These are phyloP conservation scores for Anoplius nigerrimus DNA, from an alignment of 2,888 invertebrate genomes.

Conservation along the genomic window DNA sequence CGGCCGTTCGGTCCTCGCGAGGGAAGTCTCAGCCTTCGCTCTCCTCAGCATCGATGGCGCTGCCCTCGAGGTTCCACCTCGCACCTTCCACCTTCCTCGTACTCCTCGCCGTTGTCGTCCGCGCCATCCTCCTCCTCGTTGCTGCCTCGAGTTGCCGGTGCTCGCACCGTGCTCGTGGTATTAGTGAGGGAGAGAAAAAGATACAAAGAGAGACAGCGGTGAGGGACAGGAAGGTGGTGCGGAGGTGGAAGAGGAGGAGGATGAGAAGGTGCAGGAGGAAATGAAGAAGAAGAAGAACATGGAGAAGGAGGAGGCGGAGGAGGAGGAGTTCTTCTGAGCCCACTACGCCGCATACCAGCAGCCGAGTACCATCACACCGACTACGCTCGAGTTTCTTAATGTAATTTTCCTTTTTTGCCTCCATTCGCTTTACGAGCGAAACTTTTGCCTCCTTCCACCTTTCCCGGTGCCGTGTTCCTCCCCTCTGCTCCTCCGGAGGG, in stretches of 20 bases:
- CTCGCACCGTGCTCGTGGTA: neutral
- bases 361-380: slow-evolving; percentile 43
- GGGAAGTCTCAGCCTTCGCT: neutral
- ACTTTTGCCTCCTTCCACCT: slow-evolving; percentile 63
- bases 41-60: neutral
- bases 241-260: slow-evolving; percentile 11
- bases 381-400: slow-evolving; percentile 71
- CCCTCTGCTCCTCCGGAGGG: slow-evolving; percentile 4
- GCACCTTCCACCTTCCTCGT: neutral
- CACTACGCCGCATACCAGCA: slow-evolving; percentile 46
- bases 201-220: neutral
- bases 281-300: slow-evolving; percentile 1
- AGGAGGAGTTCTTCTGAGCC: slow-evolving; percentile 20
- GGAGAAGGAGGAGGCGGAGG: slow-evolving; percentile 11
- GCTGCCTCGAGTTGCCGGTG: neutral
- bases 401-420: slow-evolving; percentile 72
- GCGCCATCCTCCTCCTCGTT: neutral
- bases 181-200: neutral
- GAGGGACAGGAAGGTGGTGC: slow-evolving; percentile 1
- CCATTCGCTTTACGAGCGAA: slow-evolving; percentile 70
- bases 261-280: neutral
- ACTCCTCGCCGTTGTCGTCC: neutral
- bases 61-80: neutral
- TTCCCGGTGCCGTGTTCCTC: slow-evolving; percentile 34
- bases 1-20: no score